Percentiles rank a stretch among this genome's conserved stretches.
Evolutionary conservation across 2,113 vertebrate genomes (phyloP).

Genomic region (Pseudonaja textilis): DNA sequence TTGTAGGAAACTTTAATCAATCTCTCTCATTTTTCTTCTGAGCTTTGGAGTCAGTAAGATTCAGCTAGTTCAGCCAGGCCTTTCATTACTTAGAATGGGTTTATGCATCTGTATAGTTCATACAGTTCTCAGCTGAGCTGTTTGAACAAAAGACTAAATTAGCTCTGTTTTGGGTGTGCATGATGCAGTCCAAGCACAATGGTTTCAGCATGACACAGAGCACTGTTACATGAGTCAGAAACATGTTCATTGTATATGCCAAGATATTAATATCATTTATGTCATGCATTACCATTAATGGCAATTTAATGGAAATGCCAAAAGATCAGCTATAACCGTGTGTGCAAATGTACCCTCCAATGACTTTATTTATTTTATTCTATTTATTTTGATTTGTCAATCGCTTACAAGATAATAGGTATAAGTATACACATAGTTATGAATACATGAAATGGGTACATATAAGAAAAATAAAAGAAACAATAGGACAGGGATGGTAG

Average conservation of each 20-base stretch:
- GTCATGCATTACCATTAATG: background rate
- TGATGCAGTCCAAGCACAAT: background rate
- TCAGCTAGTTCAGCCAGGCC: background rate
- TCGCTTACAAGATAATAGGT: too few relatives aligned
- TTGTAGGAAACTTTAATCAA: background rate
- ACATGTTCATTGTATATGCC: background rate
- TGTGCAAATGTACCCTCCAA: background rate
- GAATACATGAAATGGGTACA: too few relatives aligned
- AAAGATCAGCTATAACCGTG: background rate
- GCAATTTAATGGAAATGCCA: background rate
- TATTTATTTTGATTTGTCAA: background rate
- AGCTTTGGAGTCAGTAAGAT: background rate
- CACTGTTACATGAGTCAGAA: conserved; percentile 7
- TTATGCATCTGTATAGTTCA: background rate
- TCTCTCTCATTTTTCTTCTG: background rate
- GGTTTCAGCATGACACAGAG: background rate
- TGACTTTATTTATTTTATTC: too few relatives aligned
- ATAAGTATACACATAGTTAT: too few relatives aligned
- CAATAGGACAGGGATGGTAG: too few relatives aligned
- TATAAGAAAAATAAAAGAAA: too few relatives aligned
- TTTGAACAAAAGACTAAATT: conserved; percentile 50
- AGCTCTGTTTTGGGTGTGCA: conserved; percentile 29
- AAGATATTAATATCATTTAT: background rate
- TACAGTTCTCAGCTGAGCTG: conserved; percentile 22
- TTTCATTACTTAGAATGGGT: background rate